Base-by-base conservation (phyloP, 2,797 vertebrate genomes). In the Acipenser transmontanus region DNA sequence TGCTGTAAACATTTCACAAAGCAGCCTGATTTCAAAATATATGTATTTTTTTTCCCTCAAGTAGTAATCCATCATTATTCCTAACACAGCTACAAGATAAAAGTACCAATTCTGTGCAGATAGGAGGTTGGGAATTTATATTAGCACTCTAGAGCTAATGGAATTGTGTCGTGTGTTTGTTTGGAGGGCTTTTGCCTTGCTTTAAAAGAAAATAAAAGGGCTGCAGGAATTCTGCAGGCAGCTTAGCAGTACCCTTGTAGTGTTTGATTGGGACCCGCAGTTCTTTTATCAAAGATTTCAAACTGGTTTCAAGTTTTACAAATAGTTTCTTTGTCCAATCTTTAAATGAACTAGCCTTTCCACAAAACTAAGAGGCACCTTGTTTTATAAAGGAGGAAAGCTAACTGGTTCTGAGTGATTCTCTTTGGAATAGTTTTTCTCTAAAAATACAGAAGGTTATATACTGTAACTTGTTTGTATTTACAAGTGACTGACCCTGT, bases 261-360 rank as follows among this genome's bases (percentile, higher is more conserved):
- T 51, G 61, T 67, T 59, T 64, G 56, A 60, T 50, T 63, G 49
- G 69, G 48, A 52, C 34, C 60, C 8, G 51, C 50, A 59, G 52
- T 62, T 67, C 65, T 20, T 3, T 59, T 59, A 59, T 67, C 66
- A 62, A 50, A 6, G 20, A 62, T 57, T 52, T 63, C 12, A 60
- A 51, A 61, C 63, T 59, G 52, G 65, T 66, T 70, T 13, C 20
- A 67, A 59, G 56, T 48, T 66, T 59, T 63, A 52, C 56, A 54
- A 17, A 17, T 48, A 47, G 13, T 10, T 65, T 8, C 65, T 47
- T 65, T 61, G 62, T 61, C 65, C 13, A 14, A 62, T 48, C 17
- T 51, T 14, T 11, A n/a, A 57, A 57, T 57, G 54, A 57, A 57
- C 9, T 13, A 57, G 12, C 12, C 12, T 11, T 13, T n/a, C 54